phyloP scores from a whole-genome alignment of 2,113 vertebrate species.

The Plestiodon gilberti region DNA sequence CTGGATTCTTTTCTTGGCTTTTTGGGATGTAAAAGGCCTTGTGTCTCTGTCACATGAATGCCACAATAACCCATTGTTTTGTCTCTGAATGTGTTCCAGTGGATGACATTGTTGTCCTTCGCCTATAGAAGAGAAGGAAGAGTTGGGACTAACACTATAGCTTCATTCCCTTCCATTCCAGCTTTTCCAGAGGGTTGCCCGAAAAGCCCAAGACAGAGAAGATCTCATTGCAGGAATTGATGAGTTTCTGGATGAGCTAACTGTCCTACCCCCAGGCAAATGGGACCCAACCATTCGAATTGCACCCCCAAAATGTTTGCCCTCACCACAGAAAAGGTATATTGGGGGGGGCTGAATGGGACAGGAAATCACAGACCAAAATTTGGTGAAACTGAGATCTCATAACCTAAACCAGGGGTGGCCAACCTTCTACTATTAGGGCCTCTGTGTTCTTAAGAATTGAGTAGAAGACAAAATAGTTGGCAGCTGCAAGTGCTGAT shows the following conservation, averaged over 20 bases:
- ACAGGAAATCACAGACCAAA: neutral
- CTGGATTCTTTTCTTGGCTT: neutral
- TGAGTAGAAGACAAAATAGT: too few species aligned
- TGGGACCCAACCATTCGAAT: constrained; percentile 77
- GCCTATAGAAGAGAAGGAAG: neutral
- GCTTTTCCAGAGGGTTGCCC: constrained; percentile 75
- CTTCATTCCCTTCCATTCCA: constrained; percentile 51
- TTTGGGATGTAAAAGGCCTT: neutral
- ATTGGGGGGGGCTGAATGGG: neutral
- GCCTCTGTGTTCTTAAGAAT: too few species aligned
- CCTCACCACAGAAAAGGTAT: constrained; percentile 73
- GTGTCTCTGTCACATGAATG: neutral
- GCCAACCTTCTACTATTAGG: too few species aligned
- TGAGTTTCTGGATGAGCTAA: constrained; percentile 74
- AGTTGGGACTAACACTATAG: neutral
- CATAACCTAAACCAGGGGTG: too few species aligned
- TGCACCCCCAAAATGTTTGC: constrained; percentile 67
- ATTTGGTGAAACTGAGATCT: neutral
- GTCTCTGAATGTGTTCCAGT: neutral
- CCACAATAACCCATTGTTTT: neutral
- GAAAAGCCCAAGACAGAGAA: constrained; percentile 64
- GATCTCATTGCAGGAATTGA: constrained; percentile 76
- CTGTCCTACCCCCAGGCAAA: constrained; percentile 79
- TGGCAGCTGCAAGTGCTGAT: too few species aligned
- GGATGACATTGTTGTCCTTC: neutral